A percentile compares a stretch with the other conserved stretches of the same genome.
These are phyloP conservation scores for Sphecodes monilicornis DNA, from an alignment of 2,888 invertebrate genomes.

Conservation along the genomic window DNA sequence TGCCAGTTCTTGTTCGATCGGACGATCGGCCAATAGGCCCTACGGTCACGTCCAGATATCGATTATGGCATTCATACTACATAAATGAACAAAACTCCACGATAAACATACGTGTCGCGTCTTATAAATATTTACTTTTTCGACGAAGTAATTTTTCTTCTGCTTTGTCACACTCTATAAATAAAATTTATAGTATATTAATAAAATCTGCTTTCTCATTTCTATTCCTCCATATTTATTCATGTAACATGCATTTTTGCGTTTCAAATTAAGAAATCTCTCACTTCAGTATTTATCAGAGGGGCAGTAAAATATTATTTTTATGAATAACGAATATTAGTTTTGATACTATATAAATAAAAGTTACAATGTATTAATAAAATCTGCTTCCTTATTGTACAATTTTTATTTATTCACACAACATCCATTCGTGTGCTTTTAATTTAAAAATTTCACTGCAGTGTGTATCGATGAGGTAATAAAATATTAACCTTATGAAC, in stretches of 20 bases:
- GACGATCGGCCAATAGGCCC: conserved; percentile 6
- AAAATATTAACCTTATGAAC: no score
- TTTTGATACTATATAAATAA: no score
- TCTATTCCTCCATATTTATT: background rate
- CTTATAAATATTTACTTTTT: background rate
- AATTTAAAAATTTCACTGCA: no score
- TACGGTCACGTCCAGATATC: background rate
- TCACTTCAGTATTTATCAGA: background rate
- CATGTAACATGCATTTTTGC: background rate
- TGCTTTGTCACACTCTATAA: background rate
- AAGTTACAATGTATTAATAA: no score
- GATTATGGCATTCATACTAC: conserved; percentile 10
- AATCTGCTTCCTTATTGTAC: no score
- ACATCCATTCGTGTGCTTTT: no score
- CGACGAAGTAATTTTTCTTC: background rate
- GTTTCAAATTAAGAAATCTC: background rate
- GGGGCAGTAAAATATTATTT: background rate
- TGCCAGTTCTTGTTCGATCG: conserved; percentile 38
- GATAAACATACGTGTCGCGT: background rate
- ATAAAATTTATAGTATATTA: background rate
- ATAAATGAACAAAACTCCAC: background rate
- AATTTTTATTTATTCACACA: no score
- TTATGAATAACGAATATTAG: background rate
- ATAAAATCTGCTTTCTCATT: background rate
- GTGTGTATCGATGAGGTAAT: no score